These are phyloP conservation scores for Anguilla pacifica DNA, from an alignment of 2,797 vertebrate genomes.

Conservation along the genomic window DNA sequence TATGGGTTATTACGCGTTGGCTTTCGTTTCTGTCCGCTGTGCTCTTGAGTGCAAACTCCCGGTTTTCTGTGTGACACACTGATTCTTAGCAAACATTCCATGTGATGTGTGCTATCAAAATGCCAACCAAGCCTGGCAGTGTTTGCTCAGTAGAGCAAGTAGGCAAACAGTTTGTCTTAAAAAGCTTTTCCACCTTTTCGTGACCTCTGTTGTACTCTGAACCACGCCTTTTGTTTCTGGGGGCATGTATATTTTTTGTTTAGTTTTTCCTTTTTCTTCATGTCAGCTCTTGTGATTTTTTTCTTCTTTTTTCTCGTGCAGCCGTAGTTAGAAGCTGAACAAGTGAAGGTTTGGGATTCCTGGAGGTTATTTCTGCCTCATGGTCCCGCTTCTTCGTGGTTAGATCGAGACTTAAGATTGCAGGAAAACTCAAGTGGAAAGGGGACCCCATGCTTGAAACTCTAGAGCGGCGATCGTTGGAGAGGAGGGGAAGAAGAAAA, in stretches of 20 bases:
- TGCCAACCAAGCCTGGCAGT: not conserved
- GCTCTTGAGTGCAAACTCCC: not conserved
- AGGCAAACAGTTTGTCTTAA: not conserved
- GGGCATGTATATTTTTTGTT: not conserved
- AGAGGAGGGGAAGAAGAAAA: not conserved
- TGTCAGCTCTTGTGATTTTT: not conserved
- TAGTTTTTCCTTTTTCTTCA: not conserved
- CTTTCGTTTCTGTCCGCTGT: not conserved
- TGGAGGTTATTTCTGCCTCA: not conserved
- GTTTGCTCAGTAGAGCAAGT: conserved; percentile 8
- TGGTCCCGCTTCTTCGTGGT: not conserved
- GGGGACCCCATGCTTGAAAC: not conserved
- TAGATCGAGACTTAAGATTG: not conserved
- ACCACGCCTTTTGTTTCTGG: not conserved
- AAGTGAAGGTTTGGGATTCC: not conserved
- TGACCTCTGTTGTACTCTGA: conserved; percentile 12
- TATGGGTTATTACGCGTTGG: too few relatives aligned
- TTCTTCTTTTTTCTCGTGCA: not conserved
- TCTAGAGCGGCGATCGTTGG: conserved; percentile 1
- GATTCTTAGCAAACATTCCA: not conserved
- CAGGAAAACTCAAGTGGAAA: conserved; percentile 10
- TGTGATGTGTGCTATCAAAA: not conserved
- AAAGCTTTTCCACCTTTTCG: not conserved
- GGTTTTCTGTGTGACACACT: not conserved
- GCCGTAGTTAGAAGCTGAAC: not conserved